Evolutionary conservation across 37 sponge, comb jelly and placozoan species (phyloP), one percentile per base, ranked within the genome.

Genomic region (Hexactinellida sp.): DNA sequence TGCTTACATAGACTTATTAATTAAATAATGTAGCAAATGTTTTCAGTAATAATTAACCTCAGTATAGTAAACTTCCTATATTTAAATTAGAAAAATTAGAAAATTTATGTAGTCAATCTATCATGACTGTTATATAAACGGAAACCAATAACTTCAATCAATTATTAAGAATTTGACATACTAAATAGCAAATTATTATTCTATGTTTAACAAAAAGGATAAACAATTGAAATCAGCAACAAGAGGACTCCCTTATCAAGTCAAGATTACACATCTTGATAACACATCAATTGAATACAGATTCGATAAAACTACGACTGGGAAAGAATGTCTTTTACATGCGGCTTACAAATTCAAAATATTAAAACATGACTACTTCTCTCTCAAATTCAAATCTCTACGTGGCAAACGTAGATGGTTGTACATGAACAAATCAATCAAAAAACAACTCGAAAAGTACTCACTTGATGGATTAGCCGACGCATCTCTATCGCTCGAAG

Each of bases 381-480:
- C 76, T 32, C 34, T 63, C 25, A 63, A 63, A n/a, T 63, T 63
- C 76, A 63, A 63, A 63, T 63, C 76, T 32, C 21, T 63, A 3
- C 76, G 76, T 21, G 28, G 30, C 1, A 63, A 28, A n/a, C 3
- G 28, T 21, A 63, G 89, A 1, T 93, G 94, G 94, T 88, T 93
- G 39, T 90, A 93, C 38, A 86, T 85, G 83, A 88, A 93, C 0
- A 90, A 87, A 38, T 82, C 88, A 0, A 88, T 93, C 5, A 55
- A 87, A 63, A 91, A 91, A 54, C 91, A 91, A 36, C 85, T 93
- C 41, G 90, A 87, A 54, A 91, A 91, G 52, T 86, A 91, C 39
- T 86, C 85, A 36, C 54, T 83, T 24, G 87, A 82, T 1, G 88
- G 91, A 36, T 86, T 88, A 0, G 36, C 83, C 3, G 87, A 90